Percentiles rank a stretch among this genome's conserved stretches.
These are phyloP conservation scores for Cheilosia pagana DNA, from an alignment of 2,888 invertebrate genomes.

Conservation along the genomic window DNA sequence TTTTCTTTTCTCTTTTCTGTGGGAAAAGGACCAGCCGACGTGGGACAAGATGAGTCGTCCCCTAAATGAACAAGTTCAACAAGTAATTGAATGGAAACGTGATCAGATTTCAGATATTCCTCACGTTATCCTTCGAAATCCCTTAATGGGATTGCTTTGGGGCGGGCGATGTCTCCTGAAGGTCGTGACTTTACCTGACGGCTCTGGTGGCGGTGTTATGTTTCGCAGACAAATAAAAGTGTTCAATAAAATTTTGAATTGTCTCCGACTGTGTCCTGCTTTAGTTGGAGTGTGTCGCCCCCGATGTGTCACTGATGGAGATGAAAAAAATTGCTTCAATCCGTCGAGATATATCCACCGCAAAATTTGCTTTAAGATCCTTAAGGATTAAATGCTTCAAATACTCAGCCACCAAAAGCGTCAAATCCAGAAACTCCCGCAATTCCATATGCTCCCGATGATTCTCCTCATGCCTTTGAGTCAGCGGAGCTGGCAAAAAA, in stretches of 20 bases:
- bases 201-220: neutral
- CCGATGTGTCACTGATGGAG: too few relatives aligned
- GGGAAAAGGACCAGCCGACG: constrained; percentile 4
- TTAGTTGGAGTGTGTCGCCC: neutral
- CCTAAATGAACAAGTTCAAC: constrained; percentile 79
- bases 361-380: constrained; percentile 21
- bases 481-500: constrained; percentile 19
- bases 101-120: constrained; percentile 79
- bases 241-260: constrained; percentile 28
- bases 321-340: neutral
- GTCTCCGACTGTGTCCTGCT: constrained; percentile 8
- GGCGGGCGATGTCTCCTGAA: constrained; percentile 32
- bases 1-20: constrained; percentile 15
- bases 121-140: constrained; percentile 70
- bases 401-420: constrained; percentile 21
- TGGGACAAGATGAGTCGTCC: constrained; percentile 60
- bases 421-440: constrained; percentile 20
- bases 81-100: constrained; percentile 82
- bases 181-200: constrained; percentile 40
- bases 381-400: constrained; percentile 42
- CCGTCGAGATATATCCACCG: neutral
- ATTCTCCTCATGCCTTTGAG: constrained; percentile 29
- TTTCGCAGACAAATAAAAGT: constrained; percentile 52
- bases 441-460: constrained; percentile 1
- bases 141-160: constrained; percentile 71